phyloP scores from a whole-genome alignment of 1,140 invertebrate genomes.

The Archivesica marissinica region DNA sequence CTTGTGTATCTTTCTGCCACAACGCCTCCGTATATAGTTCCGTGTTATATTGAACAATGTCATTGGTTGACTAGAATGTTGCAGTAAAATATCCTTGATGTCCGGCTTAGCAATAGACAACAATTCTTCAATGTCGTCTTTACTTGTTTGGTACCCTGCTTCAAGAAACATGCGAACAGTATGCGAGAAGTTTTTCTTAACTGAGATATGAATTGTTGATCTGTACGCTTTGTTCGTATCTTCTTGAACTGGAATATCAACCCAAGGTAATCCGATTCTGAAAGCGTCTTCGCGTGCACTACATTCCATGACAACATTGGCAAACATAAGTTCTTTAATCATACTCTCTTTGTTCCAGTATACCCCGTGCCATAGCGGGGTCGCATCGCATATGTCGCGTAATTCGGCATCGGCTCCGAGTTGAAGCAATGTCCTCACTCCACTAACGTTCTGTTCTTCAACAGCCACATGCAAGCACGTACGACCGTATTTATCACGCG shows the following conservation, averaged over 20 bases:
- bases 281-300: conserved; percentile 36
- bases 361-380: conserved; percentile 59
- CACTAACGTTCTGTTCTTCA: conserved; percentile 53
- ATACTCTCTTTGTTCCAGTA: conserved; percentile 62
- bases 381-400: conserved; percentile 43
- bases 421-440: conserved; percentile 34
- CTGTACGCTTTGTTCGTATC: not conserved
- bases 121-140: conserved; percentile 46
- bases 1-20: conserved; percentile 24
- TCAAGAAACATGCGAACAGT: conserved; percentile 36
- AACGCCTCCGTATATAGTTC: conserved; percentile 30
- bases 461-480: conserved; percentile 53
- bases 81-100: not conserved
- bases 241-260: not conserved
- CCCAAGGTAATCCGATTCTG: conserved; percentile 40
- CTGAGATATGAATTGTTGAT: conserved; percentile 34
- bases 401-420: conserved; percentile 52
- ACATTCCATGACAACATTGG: conserved; percentile 49
- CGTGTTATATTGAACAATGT: conserved; percentile 29
- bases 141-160: conserved; percentile 15
- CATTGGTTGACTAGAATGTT: conserved; percentile 34
- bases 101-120: conserved; percentile 38
- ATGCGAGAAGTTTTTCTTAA: conserved; percentile 45
- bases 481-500: conserved; percentile 31
- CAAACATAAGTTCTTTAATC: conserved; percentile 59